A percentile compares a stretch with the other conserved stretches of the same genome.
Evolutionary conservation across 2,888 invertebrate species (phyloP).

Genomic region (Buathra laborator): DNA sequence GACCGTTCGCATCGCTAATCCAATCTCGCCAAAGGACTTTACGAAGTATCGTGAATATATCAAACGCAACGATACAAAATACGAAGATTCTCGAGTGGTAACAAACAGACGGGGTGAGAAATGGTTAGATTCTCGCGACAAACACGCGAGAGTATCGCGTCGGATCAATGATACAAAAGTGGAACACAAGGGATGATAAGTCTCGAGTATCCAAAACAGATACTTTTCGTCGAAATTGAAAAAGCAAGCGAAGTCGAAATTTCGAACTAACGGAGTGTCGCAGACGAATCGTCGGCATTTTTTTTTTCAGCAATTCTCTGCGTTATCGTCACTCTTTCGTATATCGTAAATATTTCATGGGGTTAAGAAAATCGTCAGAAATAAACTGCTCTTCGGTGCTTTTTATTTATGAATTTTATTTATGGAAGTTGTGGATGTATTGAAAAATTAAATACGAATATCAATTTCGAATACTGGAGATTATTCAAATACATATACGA

Average conservation of each 20-base stretch:
- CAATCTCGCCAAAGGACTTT: slow-evolving; percentile 52
- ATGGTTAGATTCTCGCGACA: neutral
- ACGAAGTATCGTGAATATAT: slow-evolving; percentile 43
- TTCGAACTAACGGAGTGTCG: neutral
- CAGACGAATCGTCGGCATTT: neutral
- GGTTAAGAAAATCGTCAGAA: neutral
- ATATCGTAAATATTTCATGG: neutral
- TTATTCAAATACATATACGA: neutral
- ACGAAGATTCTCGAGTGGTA: neutral
- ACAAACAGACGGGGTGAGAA: slow-evolving; percentile 1
- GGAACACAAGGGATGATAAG: neutral
- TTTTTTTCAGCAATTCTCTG: neutral
- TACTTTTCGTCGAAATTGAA: neutral
- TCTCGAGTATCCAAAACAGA: neutral
- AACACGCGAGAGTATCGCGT: neutral
- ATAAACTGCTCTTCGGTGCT: neutral
- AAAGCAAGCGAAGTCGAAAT: neutral
- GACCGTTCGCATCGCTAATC: slow-evolving; percentile 58
- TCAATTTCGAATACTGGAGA: no score
- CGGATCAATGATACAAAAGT: neutral
- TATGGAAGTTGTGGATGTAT: no score
- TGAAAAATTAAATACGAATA: no score
- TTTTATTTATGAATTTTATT: no score
- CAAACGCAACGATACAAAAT: slow-evolving; percentile 40
- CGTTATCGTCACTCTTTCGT: neutral